Conservation (phyloP, 2,113 vertebrate species). For the Macroglossus sobrinus region DNA sequence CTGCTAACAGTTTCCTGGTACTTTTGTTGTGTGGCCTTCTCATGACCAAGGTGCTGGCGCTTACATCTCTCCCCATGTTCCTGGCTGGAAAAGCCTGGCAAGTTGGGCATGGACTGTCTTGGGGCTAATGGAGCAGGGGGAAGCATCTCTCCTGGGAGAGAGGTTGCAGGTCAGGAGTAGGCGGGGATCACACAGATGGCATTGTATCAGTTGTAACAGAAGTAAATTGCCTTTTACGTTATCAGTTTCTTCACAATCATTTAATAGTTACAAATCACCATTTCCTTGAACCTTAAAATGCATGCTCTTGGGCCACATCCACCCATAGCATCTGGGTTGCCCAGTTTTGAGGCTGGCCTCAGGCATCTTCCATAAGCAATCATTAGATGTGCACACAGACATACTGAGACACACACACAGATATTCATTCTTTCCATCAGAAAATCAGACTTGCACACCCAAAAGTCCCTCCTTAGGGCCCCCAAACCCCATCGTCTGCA, state of each 20-base stretch:
- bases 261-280: background rate
- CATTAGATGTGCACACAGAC: background rate
- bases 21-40: background rate
- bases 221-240: background rate
- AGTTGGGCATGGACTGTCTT: background rate
- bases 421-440: background rate
- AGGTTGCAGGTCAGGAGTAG: background rate
- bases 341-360: background rate
- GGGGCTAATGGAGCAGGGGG: background rate
- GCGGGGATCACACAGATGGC: background rate
- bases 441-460: background rate
- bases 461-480: background rate
- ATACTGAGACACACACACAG: background rate
- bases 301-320: too few relatives aligned
- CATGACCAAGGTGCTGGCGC: background rate
- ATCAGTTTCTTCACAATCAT: background rate
- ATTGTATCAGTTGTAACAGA: background rate
- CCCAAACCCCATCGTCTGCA: too few relatives aligned
- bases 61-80: background rate
- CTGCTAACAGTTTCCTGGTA: background rate
- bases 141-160: background rate
- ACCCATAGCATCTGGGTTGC: background rate
- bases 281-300: background rate
- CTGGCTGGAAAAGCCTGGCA: background rate
- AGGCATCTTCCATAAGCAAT: background rate